Conservation (phyloP, 2,113 vertebrate genomes). For the Stigmatopora nigra region DNA sequence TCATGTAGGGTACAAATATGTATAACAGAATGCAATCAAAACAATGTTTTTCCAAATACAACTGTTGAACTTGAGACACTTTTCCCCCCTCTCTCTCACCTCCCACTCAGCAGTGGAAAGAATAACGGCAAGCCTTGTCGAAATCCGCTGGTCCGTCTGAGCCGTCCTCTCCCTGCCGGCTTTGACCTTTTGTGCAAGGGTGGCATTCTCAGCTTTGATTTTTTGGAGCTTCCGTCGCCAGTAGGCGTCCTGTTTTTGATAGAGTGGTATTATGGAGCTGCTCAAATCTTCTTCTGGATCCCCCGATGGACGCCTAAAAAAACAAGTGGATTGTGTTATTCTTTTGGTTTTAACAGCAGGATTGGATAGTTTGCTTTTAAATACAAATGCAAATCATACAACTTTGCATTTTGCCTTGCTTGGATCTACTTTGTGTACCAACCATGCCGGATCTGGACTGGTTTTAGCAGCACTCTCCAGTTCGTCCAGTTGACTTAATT, state of each 20-base stretch:
- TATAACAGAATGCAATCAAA: neutral
- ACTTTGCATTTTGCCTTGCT: neutral
- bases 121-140: conserved; percentile 42
- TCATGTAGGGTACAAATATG: neutral
- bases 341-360: neutral
- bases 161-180: conserved; percentile 58
- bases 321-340: neutral
- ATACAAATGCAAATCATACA: neutral
- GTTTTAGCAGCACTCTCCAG: conserved; percentile 57
- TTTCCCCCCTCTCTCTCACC: conserved; percentile 39
- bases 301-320: conserved; percentile 67
- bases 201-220: conserved; percentile 61
- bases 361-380: neutral
- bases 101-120: conserved; percentile 53
- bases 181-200: conserved; percentile 57
- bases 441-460: conserved; percentile 62
- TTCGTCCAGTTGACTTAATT: conserved; percentile 68
- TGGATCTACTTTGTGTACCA: conserved; percentile 7
- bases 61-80: neutral
- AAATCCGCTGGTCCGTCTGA: conserved; percentile 57
- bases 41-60: neutral
- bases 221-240: conserved; percentile 61
- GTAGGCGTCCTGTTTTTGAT: conserved; percentile 66
- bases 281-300: conserved; percentile 69
- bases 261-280: conserved; percentile 65